Percentiles rank a stretch among this genome's conserved stretches.
Evolutionary conservation across 1,140 invertebrate genomes (phyloP).

Genomic region (Mactra quadrangularis): DNA sequence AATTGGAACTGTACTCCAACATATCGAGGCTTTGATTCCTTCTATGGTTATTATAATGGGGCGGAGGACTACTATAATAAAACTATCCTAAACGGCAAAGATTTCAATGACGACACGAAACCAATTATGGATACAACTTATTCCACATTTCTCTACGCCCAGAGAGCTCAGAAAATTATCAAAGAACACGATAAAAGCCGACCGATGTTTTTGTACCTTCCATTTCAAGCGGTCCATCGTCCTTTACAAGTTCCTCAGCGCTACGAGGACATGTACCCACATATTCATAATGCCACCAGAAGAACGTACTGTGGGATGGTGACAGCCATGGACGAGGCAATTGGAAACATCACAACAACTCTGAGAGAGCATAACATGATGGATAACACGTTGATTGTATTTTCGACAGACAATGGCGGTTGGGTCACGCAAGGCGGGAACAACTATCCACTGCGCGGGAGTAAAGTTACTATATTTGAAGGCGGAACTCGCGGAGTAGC

Average conservation of each 20-base stretch:
- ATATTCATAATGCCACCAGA: constrained; percentile 57
- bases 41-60: constrained; percentile 83
- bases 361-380: constrained; percentile 83
- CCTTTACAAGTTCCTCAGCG: constrained; percentile 28
- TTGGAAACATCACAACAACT: constrained; percentile 83
- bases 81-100: constrained; percentile 37
- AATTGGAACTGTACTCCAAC: constrained; percentile 82
- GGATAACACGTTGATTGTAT: constrained; percentile 82
- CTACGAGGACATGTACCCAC: constrained; percentile 34
- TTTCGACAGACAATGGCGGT: constrained; percentile 64
- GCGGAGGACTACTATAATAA: constrained; percentile 79
- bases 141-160: constrained; percentile 8
- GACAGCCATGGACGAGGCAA: constrained; percentile 84
- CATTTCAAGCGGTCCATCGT: constrained; percentile 31
- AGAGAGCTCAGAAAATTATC: constrained; percentile 4
- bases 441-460: constrained; percentile 75
- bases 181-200: not conserved
- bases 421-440: constrained; percentile 69
- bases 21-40: constrained; percentile 84
- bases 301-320: constrained; percentile 82
- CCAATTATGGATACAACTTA: not conserved
- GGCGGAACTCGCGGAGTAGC: constrained; percentile 73
- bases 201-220: constrained; percentile 14
- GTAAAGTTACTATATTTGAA: constrained; percentile 73
- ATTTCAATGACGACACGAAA: constrained; percentile 50